phyloP scores from a whole-genome alignment of 1,140 invertebrate genomes.

The Plectrocnemia conspersa region DNA sequence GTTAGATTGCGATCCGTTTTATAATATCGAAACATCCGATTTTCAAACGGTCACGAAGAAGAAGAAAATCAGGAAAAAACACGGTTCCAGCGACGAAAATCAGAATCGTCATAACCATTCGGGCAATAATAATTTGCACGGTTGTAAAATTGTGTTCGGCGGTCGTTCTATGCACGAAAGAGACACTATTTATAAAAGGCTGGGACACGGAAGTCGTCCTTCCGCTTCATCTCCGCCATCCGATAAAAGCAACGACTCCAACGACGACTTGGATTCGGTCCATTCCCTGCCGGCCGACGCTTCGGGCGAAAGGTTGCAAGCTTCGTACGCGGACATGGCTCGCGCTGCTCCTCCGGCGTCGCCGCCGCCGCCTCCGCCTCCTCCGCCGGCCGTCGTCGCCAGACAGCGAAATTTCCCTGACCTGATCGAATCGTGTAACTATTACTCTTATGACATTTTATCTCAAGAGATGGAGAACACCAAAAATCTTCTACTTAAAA shows the following conservation, averaged over 20 bases:
- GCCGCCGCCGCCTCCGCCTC: slow-evolving; percentile 13
- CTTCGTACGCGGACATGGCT: slow-evolving; percentile 71
- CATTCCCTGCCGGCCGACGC: slow-evolving; percentile 65
- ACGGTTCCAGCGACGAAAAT: slow-evolving; percentile 42
- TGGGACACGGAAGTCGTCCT: slow-evolving; percentile 35
- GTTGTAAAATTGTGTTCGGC: slow-evolving; percentile 11
- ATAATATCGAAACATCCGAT: slow-evolving; percentile 50
- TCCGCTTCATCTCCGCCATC: slow-evolving; percentile 58
- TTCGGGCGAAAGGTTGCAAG: slow-evolving; percentile 47
- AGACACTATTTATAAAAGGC: slow-evolving; percentile 28
- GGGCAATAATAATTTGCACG: slow-evolving; percentile 18
- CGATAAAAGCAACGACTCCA: slow-evolving; percentile 69
- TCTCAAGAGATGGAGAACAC: slow-evolving; percentile 30
- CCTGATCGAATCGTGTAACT: slow-evolving; percentile 49
- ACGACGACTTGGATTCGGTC: slow-evolving; percentile 66
- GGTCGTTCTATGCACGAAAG: slow-evolving; percentile 22
- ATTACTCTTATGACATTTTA: slow-evolving; percentile 40
- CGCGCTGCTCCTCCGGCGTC: slow-evolving; percentile 47
- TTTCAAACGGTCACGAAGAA: slow-evolving; percentile 70
- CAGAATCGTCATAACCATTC: slow-evolving; percentile 35
- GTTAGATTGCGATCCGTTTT: slow-evolving; percentile 11
- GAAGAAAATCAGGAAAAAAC: slow-evolving; percentile 63
- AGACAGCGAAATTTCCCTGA: slow-evolving; percentile 46
- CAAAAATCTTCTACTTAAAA: slow-evolving; percentile 23
- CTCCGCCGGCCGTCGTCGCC: not conserved